Percentiles rank a stretch among this genome's conserved stretches.
Evolutionary conservation across 2,113 vertebrate species (phyloP).

Genomic region (Mobula hypostoma): DNA sequence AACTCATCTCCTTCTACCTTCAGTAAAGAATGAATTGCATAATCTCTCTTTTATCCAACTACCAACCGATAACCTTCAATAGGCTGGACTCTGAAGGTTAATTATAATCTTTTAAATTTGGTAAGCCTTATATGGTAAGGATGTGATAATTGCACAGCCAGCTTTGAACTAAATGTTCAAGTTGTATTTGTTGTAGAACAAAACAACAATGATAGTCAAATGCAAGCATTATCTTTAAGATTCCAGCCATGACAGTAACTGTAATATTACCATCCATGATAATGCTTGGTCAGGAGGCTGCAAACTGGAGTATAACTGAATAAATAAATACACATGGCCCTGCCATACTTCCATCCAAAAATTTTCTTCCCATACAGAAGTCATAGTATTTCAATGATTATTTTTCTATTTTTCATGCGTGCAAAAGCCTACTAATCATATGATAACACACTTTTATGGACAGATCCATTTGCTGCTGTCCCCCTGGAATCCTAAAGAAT

Average conservation of each 20-base stretch:
- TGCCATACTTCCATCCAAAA: neutral
- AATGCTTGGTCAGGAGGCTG: neutral
- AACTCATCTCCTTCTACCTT: neutral
- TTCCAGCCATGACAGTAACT: neutral
- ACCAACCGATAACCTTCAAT: neutral
- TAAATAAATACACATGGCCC: neutral
- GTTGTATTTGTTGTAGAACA: neutral
- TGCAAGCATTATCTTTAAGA: neutral
- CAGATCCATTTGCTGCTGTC: neutral
- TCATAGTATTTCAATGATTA: neutral
- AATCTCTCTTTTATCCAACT: constrained; percentile 5
- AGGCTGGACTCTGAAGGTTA: neutral
- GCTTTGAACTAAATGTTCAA: neutral
- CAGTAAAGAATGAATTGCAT: neutral
- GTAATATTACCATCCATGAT: neutral
- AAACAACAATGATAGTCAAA: neutral
- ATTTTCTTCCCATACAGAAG: neutral
- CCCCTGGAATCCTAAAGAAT: neutral
- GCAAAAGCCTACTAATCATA: constrained; percentile 12
- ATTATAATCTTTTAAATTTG: neutral
- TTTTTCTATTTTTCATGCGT: neutral
- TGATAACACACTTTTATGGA: neutral
- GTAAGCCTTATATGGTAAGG: neutral
- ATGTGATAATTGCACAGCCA: neutral
- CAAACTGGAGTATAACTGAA: neutral